Evolutionary conservation across 1,140 invertebrate genomes (phyloP).

Genomic region (Anastrepha obliqua): DNA sequence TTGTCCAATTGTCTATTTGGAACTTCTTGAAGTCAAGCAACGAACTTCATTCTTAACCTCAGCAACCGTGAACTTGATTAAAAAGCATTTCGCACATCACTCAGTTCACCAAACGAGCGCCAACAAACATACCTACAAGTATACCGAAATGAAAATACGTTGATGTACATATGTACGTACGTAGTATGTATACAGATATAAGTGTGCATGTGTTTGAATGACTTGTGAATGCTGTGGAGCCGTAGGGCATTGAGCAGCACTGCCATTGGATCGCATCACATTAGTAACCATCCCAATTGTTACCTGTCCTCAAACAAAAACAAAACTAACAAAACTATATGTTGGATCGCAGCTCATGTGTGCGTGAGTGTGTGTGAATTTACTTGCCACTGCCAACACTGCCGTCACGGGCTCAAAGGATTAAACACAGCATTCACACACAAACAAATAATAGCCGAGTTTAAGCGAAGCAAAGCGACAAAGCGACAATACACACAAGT

Average conservation of each 20-base stretch:
- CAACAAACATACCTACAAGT: not conserved
- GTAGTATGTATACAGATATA: not conserved
- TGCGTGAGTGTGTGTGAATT: not conserved
- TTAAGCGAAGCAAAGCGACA: conserved; percentile 17
- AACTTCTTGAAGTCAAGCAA: conserved; percentile 67
- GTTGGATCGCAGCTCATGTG: not conserved
- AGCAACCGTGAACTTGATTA: conserved; percentile 68
- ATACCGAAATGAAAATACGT: not conserved
- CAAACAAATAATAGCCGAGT: conserved; percentile 15
- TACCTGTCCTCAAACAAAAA: conserved; percentile 29
- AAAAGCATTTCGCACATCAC: conserved; percentile 61
- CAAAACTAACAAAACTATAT: not conserved
- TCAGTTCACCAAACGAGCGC: conserved; percentile 35
- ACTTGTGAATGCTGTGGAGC: not conserved
- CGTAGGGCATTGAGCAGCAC: conserved; percentile 36
- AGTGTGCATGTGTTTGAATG: not conserved
- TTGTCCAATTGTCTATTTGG: conserved; percentile 26
- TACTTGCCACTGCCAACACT: not conserved
- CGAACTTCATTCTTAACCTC: conserved; percentile 65
- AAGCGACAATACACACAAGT: conserved; percentile 31
- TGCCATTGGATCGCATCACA: conserved; percentile 57
- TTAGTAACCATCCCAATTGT: conserved; percentile 37
- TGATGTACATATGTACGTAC: not conserved
- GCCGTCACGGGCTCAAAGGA: conserved; percentile 14
- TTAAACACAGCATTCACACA: conserved; percentile 26